phyloP scores from a whole-genome alignment of 2,113 vertebrate genomes.

The Clarias gariepinus region DNA sequence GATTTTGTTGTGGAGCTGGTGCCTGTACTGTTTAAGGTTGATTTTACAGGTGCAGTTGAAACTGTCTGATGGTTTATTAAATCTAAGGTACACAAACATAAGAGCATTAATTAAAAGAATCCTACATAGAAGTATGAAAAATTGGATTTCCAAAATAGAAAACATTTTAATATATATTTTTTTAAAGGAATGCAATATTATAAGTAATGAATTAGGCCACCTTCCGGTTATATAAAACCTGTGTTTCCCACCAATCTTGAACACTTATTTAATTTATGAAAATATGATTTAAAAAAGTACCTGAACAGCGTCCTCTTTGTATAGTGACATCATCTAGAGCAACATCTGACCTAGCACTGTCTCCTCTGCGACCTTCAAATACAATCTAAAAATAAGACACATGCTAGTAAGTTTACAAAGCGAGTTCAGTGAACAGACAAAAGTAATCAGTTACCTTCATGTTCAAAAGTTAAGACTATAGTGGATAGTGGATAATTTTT shows the following conservation, averaged over 20 bases:
- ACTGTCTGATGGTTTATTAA: not conserved
- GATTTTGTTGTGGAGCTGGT: not conserved
- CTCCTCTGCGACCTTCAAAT: constrained; percentile 74
- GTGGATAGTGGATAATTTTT: too few species aligned
- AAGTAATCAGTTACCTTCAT: not conserved
- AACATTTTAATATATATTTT: too few species aligned
- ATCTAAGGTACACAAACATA: not conserved
- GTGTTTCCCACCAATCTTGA: not conserved
- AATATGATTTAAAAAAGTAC: constrained; percentile 55
- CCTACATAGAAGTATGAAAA: not conserved
- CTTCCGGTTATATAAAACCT: too few species aligned
- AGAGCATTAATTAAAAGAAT: too few species aligned
- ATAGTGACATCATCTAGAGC: constrained; percentile 78
- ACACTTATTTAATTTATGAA: not conserved
- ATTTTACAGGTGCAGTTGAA: not conserved
- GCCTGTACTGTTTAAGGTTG: not conserved
- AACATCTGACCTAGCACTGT: constrained; percentile 68
- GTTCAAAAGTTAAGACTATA: too few species aligned
- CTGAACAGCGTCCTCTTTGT: constrained; percentile 66
- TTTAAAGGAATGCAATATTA: not conserved
- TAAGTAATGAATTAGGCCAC: too few species aligned
- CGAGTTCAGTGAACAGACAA: too few species aligned
- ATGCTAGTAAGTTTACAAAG: not conserved
- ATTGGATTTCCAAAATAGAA: not conserved
- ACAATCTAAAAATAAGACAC: constrained; percentile 67